A percentile compares a stretch with the other conserved stretches of the same genome.
These are phyloP conservation scores for Arvicanthis niloticus DNA, from an alignment of 2,113 vertebrate genomes.

Conservation along the genomic window DNA sequence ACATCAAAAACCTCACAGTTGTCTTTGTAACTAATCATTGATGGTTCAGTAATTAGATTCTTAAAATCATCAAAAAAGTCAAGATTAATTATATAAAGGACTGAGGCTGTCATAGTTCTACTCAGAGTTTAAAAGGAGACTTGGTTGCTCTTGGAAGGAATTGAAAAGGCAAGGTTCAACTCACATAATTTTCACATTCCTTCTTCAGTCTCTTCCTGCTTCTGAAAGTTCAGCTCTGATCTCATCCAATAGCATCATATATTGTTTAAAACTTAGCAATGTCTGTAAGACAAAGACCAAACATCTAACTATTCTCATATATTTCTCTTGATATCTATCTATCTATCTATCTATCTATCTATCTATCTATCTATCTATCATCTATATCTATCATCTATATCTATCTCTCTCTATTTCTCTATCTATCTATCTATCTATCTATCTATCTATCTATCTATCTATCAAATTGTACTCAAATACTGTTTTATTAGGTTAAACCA, in stretches of 20 bases:
- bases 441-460: too few species aligned
- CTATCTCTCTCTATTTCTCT: too few species aligned
- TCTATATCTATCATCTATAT: background rate
- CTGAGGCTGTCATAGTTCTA: background rate
- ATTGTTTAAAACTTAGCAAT: background rate
- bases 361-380: background rate
- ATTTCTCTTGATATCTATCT: background rate
- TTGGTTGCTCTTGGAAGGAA: background rate
- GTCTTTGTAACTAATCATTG: background rate
- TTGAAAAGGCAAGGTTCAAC: background rate
- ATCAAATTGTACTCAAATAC: background rate
- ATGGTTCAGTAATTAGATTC: background rate
- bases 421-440: background rate
- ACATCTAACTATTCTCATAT: background rate
- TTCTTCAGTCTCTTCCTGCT: background rate
- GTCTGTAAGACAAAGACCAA: background rate
- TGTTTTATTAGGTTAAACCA: background rate
- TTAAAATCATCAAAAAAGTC: background rate
- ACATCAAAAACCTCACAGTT: background rate
- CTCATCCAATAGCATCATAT: background rate
- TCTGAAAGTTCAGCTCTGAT: conserved; percentile 3
- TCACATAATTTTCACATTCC: background rate
- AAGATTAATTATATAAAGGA: background rate
- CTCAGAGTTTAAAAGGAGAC: background rate
- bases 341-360: too few species aligned